Evolutionary conservation across 2,888 invertebrate species (phyloP).

Genomic region (Microctonus aethiopoides): DNA sequence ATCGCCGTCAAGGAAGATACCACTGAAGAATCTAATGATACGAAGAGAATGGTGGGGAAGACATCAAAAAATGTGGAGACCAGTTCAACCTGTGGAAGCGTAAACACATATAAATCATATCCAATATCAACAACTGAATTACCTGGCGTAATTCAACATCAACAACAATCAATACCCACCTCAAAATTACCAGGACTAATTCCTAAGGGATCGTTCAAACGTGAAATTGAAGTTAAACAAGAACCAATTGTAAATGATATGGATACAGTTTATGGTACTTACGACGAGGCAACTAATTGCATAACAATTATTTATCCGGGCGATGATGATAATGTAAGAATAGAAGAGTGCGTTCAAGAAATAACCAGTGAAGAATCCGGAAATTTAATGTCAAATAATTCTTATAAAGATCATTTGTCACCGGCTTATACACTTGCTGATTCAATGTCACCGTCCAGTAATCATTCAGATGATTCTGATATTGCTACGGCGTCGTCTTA

Average conservation of each 20-base stretch:
- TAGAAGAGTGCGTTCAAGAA: conserved; percentile 59
- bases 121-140: neutral
- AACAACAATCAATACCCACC: neutral
- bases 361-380: conserved; percentile 41
- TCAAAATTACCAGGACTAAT: neutral
- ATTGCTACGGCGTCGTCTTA: conserved; percentile 21
- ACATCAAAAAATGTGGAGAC: conserved; percentile 87
- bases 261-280: conserved; percentile 78
- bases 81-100: conserved; percentile 72
- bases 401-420: conserved; percentile 46
- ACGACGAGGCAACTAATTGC: conserved; percentile 79
- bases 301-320: conserved; percentile 79
- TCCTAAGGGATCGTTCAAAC: conserved; percentile 33
- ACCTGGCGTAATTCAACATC: neutral
- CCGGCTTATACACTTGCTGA: conserved; percentile 55
- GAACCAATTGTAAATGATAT: conserved; percentile 66
- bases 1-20: conserved; percentile 63
- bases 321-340: conserved; percentile 67
- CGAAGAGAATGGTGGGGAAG: conserved; percentile 87
- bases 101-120: conserved; percentile 35
- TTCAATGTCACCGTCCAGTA: conserved; percentile 59
- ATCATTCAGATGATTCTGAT: conserved; percentile 58
- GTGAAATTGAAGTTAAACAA: conserved; percentile 54
- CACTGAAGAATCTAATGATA: conserved; percentile 68
- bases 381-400: conserved; percentile 28